These are phyloP conservation scores for Psittacula cyanocephala DNA, from an alignment of 2,113 vertebrate genomes.

Conservation along the genomic window DNA sequence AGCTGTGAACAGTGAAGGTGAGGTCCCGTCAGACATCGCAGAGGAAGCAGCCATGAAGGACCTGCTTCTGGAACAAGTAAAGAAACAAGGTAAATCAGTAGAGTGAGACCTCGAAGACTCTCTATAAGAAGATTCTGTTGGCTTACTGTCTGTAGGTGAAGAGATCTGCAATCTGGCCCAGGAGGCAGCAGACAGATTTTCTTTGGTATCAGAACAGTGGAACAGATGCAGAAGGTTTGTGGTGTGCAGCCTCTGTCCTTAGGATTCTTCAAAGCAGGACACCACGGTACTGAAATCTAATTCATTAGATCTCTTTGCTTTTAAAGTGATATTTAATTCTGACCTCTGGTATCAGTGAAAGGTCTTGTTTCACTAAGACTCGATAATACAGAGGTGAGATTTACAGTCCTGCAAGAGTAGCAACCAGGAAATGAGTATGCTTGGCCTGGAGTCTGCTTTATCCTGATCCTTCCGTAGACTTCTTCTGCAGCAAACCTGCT, in stretches of 20 bases:
- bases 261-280: background rate
- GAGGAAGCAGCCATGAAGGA: constrained; percentile 91
- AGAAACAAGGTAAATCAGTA: constrained; percentile 78
- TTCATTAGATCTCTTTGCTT: background rate
- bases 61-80: constrained; percentile 85
- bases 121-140: background rate
- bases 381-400: background rate
- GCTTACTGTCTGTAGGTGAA: background rate
- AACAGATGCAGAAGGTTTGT: background rate
- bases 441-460: background rate
- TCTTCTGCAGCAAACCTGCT: background rate
- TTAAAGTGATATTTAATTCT: background rate
- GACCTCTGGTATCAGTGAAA: background rate
- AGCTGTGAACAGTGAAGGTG: constrained; percentile 92
- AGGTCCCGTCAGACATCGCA: constrained; percentile 90
- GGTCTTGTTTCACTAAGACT: background rate
- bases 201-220: background rate
- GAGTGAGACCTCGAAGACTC: background rate
- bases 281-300: background rate
- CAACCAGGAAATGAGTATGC: background rate
- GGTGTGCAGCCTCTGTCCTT: background rate
- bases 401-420: background rate
- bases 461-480: background rate
- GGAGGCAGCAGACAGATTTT: background rate
- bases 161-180: background rate